Evolutionary conservation across 2,113 vertebrate genomes (phyloP), one percentile per base, ranked within the genome.

Genomic region (Neomonachus schauinslandi): DNA sequence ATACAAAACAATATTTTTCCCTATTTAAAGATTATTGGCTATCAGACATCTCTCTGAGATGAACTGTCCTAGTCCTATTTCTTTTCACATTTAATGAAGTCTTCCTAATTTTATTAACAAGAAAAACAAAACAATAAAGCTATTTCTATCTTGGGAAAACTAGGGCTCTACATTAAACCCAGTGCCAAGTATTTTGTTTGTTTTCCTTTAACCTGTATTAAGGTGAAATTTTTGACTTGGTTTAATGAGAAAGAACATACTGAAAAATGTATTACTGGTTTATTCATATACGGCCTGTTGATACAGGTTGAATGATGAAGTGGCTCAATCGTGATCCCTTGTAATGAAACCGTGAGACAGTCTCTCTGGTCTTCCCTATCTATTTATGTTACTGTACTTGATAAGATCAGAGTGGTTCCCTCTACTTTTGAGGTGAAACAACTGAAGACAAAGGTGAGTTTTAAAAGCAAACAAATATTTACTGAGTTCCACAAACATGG

Each of bases 171-270:
- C 28, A 65, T 91, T 76, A 91, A 88, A 69, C 42, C 28, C 31
- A 94, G 6, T 42, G 21, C 16, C 24, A 74, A 72, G 33, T 55
- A 28, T 31, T 74, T 51, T 67, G 22, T 90, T 90, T 63, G 7
- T 74, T 96, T 96, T 79, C 51, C 22, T 18, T 94, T 92, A 46
- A 80, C 12, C 63, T 83, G 16, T 42, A 92, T 76, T 59, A 97
- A 83, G 57, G 22, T 77, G 22, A 93, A 81, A 39, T 21, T 57
- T 77, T 86, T 82, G 4, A 88, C 22, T 89, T 87, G 10, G 24
- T 61, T 21, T 89, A 72, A 82, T 95, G 88, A 71, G 76, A 94
- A 95, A 59, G 55, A 90, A 79, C 26, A 13, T 46, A 46, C 21
- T 71, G 1, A 82, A 85, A 94, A 74, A 16, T 22, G 18, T 65